These are phyloP conservation scores for Euplagia quadripunctaria DNA, from an alignment of 2,888 invertebrate species.

Conservation along the genomic window DNA sequence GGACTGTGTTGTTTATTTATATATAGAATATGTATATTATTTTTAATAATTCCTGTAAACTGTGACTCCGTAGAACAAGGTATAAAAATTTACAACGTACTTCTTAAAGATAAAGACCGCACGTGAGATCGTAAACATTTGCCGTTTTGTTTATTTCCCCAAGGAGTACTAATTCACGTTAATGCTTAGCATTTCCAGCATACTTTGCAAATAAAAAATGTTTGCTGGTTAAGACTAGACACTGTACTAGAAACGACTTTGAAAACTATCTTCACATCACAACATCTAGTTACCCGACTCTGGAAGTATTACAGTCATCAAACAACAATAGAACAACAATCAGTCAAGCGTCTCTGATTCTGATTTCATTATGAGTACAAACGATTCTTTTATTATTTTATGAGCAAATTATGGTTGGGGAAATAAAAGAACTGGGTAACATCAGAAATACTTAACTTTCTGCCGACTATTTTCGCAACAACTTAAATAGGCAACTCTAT, in stretches of 20 bases:
- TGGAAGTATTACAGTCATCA: neutral
- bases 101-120: slow-evolving; percentile 8
- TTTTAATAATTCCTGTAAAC: neutral
- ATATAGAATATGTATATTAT: no score
- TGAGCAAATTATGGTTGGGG: neutral
- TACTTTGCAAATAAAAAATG: neutral
- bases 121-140: slow-evolving; percentile 19
- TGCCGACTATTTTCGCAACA: neutral
- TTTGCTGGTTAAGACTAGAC: neutral
- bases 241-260: neutral
- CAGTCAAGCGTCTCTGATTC: neutral
- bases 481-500: neutral
- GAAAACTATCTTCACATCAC: neutral
- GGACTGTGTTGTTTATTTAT: no score
- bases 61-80: neutral
- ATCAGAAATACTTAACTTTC: neutral
- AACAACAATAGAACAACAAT: slow-evolving; percentile 11
- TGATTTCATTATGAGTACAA: neutral
- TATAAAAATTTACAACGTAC: neutral
- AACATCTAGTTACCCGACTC: neutral
- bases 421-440: neutral
- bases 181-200: neutral
- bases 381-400: neutral
- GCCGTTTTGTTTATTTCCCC: slow-evolving; percentile 14
- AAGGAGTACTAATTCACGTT: slow-evolving; percentile 2